phyloP scores from a whole-genome alignment of 2,113 vertebrate species.

The Gyps fulvus region DNA sequence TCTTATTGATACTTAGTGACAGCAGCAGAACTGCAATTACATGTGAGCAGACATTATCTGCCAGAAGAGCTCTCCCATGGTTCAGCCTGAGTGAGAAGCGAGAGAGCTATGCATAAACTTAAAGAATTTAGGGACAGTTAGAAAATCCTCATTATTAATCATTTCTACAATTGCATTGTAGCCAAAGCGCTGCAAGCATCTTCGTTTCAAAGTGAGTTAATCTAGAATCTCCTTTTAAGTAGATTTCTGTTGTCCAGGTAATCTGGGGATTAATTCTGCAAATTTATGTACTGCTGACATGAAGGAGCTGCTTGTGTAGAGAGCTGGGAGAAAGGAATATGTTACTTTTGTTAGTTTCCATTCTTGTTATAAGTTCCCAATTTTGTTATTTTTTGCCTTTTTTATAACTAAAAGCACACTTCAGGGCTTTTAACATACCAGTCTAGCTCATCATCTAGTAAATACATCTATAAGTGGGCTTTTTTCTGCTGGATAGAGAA shows the following conservation, averaged over 20 bases:
- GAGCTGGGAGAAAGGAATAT: not conserved
- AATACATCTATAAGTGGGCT: fast-evolving
- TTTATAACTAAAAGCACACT: not conserved
- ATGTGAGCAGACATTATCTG: not conserved
- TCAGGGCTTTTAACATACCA: not conserved
- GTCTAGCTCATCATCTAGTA: fast-evolving
- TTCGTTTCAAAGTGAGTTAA: not conserved
- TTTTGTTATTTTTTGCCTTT: not conserved
- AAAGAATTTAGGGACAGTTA: not conserved
- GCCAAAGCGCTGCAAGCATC: not conserved
- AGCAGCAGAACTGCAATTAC: not conserved
- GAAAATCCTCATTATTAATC: not conserved
- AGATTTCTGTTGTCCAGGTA: not conserved
- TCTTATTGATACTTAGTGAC: not conserved
- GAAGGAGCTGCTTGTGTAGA: not conserved
- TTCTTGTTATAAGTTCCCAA: not conserved
- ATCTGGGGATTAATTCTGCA: not conserved
- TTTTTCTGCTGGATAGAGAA: not conserved
- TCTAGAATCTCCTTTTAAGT: conserved; percentile 3
- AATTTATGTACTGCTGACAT: not conserved
- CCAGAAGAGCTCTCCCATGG: not conserved
- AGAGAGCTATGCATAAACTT: not conserved
- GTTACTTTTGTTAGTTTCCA: not conserved
- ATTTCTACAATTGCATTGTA: not conserved
- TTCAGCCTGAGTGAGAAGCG: not conserved